Percentiles rank a stretch among this genome's conserved stretches.
phyloP scores from a whole-genome alignment of 2,888 invertebrate genomes.

The Oscheius sp. region DNA sequence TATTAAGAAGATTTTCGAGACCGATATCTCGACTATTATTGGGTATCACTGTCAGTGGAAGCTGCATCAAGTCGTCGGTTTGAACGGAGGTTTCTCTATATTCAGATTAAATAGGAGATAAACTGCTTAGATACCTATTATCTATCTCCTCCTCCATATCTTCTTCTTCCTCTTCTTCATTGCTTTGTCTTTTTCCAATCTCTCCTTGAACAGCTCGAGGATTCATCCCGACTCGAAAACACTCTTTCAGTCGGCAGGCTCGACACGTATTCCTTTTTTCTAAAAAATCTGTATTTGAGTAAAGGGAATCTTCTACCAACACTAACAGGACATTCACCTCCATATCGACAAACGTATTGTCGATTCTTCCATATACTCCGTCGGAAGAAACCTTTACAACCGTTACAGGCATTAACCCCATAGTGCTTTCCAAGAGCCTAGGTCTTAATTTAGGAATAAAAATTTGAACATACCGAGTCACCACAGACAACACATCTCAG shows the following conservation, averaged over 20 bases:
- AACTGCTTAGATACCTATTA: slow-evolving; percentile 1
- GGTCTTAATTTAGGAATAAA: background rate
- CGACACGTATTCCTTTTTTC: slow-evolving; percentile 57
- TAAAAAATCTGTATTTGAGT: slow-evolving; percentile 7
- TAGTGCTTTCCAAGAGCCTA: slow-evolving; percentile 60
- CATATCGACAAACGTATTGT: slow-evolving; percentile 50
- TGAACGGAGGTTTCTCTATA: slow-evolving; percentile 25
- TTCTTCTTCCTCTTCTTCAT: slow-evolving; percentile 33
- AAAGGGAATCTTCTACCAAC: slow-evolving; percentile 34
- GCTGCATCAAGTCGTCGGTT: slow-evolving; percentile 22
- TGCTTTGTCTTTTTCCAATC: slow-evolving; percentile 30
- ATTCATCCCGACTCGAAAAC: slow-evolving; percentile 56
- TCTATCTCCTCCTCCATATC: slow-evolving; percentile 13
- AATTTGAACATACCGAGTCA: slow-evolving; percentile 36
- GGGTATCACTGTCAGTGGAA: background rate
- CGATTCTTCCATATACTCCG: slow-evolving; percentile 57
- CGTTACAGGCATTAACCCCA: slow-evolving; percentile 62
- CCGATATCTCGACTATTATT: background rate
- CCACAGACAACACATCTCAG: slow-evolving; percentile 45
- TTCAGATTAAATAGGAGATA: background rate
- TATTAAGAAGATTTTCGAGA: slow-evolving; percentile 3
- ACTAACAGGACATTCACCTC: slow-evolving; percentile 42
- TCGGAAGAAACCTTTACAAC: slow-evolving; percentile 68
- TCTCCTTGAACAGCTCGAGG: slow-evolving; percentile 56
- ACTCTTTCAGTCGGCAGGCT: slow-evolving; percentile 44